phyloP scores from a whole-genome alignment of 2,888 invertebrate genomes.

The Cecidostiba fungosa region DNA sequence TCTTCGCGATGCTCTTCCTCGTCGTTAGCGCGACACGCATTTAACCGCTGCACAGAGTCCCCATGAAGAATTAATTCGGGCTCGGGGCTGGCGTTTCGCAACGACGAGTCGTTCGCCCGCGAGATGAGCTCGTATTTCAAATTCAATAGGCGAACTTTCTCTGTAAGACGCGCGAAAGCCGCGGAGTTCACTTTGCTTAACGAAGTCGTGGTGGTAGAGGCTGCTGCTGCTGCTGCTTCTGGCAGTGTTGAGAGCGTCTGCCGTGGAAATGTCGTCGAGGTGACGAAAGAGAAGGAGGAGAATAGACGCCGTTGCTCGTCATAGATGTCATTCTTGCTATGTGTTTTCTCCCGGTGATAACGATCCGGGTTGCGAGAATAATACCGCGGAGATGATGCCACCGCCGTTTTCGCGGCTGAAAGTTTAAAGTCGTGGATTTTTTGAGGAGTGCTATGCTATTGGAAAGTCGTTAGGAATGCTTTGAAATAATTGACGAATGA shows the following conservation, averaged over 20 bases:
- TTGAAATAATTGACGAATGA: too few species aligned
- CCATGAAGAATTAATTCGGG: conserved; percentile 67
- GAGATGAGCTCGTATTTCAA: conserved; percentile 57
- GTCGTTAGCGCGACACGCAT: conserved; percentile 48
- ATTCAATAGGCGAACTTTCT: conserved; percentile 64
- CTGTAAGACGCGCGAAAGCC: conserved; percentile 47
- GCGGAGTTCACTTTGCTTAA: conserved; percentile 48
- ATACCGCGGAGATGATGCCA: not conserved
- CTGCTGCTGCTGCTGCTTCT: not conserved
- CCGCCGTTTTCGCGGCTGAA: not conserved
- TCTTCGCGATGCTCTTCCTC: not conserved
- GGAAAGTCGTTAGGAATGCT: not conserved
- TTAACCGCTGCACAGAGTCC: conserved; percentile 65
- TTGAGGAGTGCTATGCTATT: not conserved
- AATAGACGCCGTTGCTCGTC: not conserved
- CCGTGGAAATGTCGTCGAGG: not conserved
- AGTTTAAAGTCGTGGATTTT: not conserved
- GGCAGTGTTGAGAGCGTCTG: not conserved
- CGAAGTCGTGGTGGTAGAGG: conserved; percentile 24
- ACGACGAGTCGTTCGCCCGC: conserved; percentile 17
- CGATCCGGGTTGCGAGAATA: conserved; percentile 37
- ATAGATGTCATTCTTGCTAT: not conserved
- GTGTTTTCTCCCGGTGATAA: conserved; percentile 43
- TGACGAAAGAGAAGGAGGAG: not conserved
- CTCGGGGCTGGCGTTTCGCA: conserved; percentile 24